A percentile compares a stretch with the other conserved stretches of the same genome.
Evolutionary conservation across 2,888 invertebrate genomes (phyloP).

Genomic region (Pristionchus entomophagus): DNA sequence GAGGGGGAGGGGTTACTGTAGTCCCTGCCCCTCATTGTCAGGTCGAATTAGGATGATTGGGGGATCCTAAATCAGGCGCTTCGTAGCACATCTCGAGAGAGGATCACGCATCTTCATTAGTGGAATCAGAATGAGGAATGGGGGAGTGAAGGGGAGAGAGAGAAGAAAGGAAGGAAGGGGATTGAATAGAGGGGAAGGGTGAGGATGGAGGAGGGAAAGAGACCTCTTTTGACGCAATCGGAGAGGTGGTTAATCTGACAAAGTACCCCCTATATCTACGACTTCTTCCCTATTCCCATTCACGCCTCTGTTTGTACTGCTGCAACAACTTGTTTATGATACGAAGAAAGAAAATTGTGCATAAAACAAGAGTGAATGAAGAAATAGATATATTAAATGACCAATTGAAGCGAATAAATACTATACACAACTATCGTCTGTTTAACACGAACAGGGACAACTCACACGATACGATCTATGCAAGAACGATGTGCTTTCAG

Average conservation of each 20-base stretch:
- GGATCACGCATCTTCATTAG: conserved; percentile 13
- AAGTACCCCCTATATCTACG: conserved; percentile 13
- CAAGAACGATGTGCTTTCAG: conserved; percentile 6
- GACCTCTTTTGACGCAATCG: conserved; percentile 25
- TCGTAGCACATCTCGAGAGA: not conserved
- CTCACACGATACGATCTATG: not conserved
- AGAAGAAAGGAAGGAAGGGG: conserved; percentile 31
- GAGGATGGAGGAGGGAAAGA: conserved; percentile 12
- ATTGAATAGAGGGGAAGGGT: conserved; percentile 13
- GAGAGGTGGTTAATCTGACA: conserved; percentile 20
- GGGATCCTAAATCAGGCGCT: conserved; percentile 18
- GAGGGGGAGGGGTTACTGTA: not conserved
- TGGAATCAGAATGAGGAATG: conserved; percentile 28
- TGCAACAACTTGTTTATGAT: conserved; percentile 27
- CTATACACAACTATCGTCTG: conserved; percentile 8
- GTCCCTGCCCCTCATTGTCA: not conserved
- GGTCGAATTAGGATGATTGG: conserved; percentile 5
- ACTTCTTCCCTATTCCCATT: not conserved
- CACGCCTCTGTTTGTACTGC: not conserved
- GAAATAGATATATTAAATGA: conserved; percentile 11
- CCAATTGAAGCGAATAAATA: conserved; percentile 25
- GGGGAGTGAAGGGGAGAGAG: not conserved
- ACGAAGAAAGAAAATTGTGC: not conserved
- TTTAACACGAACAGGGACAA: not conserved
- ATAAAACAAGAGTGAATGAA: not conserved